Base-by-base conservation (phyloP, 2,888 invertebrate species). In the Aspidiotus rigidus region DNA sequence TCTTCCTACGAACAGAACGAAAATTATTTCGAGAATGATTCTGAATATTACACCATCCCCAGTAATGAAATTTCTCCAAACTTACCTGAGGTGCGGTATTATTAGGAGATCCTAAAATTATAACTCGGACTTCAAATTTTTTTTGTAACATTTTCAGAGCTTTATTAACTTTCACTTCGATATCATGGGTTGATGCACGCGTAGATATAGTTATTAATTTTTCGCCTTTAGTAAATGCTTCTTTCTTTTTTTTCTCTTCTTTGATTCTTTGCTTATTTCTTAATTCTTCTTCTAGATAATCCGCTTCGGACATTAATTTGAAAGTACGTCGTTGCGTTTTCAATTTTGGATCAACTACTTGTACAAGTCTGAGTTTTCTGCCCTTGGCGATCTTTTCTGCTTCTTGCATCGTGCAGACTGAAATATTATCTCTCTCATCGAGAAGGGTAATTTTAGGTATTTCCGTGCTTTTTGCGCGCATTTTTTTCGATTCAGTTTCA, bases 251-350 rank as follows among this genome's bases (percentile, higher is more conserved):
- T 72, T 80, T 82, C 71, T 78, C 75, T 82, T 82, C 61, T 83
- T 79, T 73, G 78, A 81, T 11, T 13, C 41, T 44, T 53, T 56
- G 61, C 62, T n/a, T 64, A 56, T 56, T 53, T 73, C 80, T 79
- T 62, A 83, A 75, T 74, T 86, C 86, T 75, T 85, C 85, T 55
- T 83, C 77, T 71, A 85, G 80, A 77, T 84, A 84, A 76, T 87
- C 85, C n/a, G 83, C 76, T 71, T 82, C 82, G 5, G 86, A 83
- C 82, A 87, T 83, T 62, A 90, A 78, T 83, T 84, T 72, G 75
- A 87, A 91, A 11, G 86, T 79, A 11, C 86, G 84, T 57, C 87
- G 80, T 44, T 85, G 82, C 0, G 85, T 84, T 78, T 87, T 88
- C 0, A 83, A 78, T 77, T 88, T 86, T 7, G 82, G 77, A 77